Conservation (phyloP, 1,140 invertebrate genomes). For the Lamellibrachia luymesi region DNA sequence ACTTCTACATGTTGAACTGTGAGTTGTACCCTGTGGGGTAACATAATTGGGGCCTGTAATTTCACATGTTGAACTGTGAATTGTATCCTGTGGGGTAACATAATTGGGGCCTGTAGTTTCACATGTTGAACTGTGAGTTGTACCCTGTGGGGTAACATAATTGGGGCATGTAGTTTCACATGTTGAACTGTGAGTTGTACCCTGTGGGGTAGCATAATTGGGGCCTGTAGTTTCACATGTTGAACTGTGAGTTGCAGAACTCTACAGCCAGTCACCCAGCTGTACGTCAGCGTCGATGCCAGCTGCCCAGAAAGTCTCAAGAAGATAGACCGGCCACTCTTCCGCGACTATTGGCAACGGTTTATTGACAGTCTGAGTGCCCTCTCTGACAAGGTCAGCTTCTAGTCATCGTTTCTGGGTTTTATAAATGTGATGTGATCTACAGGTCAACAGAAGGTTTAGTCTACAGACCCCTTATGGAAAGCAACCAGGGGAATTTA, state of each 20-base stretch:
- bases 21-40: no score
- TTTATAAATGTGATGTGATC: not conserved
- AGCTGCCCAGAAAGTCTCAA: constrained; percentile 67
- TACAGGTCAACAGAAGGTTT: not conserved
- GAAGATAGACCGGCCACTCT: constrained; percentile 67
- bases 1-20: no score
- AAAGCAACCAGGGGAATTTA: no score
- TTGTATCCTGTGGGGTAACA: no score
- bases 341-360: constrained; percentile 67
- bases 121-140: not conserved
- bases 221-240: not conserved
- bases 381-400: constrained; percentile 58
- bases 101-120: not conserved
- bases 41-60: no score
- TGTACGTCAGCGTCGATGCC: constrained; percentile 70
- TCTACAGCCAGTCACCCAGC: constrained; percentile 65
- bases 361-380: constrained; percentile 64
- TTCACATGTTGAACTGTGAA: no score
- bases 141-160: no score
- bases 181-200: no score
- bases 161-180: no score
- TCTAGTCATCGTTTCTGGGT: not conserved
- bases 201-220: no score
- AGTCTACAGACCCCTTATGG: not conserved
- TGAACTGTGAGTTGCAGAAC: constrained; percentile 44